phyloP scores from a whole-genome alignment of 2,797 vertebrate species.

The Peromyscus eremicus region DNA sequence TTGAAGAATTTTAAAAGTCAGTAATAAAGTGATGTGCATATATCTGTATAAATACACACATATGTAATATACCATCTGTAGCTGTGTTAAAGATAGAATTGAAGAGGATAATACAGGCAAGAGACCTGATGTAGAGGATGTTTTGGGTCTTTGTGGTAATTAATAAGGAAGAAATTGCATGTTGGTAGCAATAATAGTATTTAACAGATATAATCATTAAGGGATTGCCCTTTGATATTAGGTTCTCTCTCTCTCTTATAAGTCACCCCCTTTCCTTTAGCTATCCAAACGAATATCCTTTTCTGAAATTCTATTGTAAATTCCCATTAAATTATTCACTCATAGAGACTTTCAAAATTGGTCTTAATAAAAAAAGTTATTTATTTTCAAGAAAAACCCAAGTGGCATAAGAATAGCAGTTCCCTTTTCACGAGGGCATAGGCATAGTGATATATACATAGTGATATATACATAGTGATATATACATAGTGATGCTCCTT shows the following conservation, averaged over 20 bases:
- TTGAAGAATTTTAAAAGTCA: background rate
- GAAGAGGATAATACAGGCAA: background rate
- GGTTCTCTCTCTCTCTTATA: background rate
- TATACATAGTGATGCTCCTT: too few species aligned
- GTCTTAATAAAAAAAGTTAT: background rate
- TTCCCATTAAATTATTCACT: background rate
- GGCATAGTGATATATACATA: background rate
- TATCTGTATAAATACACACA: background rate
- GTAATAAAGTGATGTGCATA: background rate
- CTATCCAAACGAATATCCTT: background rate
- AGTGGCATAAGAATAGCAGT: background rate
- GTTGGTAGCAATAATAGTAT: background rate
- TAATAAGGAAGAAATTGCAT: background rate
- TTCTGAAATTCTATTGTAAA: background rate
- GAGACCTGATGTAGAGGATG: background rate
- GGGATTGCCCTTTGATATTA: background rate
- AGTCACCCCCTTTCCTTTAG: background rate
- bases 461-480: too few species aligned
- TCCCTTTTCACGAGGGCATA: background rate
- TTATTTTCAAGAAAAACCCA: background rate
- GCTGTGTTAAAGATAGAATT: background rate
- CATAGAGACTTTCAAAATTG: background rate
- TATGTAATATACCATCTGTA: background rate
- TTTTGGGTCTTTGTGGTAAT: background rate
- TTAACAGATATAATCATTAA: background rate